A percentile compares a stretch with the other conserved stretches of the same genome.
Conservation (phyloP, 2,113 vertebrate species). For the Cairina moschata region DNA sequence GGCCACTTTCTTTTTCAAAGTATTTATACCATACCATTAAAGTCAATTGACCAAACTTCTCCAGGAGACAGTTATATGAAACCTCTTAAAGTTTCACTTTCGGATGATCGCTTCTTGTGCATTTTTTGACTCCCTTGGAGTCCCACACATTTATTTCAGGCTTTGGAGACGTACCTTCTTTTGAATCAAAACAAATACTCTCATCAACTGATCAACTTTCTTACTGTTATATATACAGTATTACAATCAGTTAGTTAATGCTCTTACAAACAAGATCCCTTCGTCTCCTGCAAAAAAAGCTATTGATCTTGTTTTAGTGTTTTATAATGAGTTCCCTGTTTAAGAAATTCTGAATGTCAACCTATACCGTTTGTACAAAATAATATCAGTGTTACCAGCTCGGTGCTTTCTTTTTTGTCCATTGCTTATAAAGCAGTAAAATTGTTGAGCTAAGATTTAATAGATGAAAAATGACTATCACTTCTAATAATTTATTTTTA, state of each 20-base stretch:
- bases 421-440: background rate
- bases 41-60: background rate
- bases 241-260: background rate
- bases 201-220: background rate
- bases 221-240: background rate
- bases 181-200: background rate
- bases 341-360: background rate
- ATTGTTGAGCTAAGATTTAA: background rate
- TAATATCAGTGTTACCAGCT: background rate
- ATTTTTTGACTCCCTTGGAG: background rate
- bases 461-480: background rate
- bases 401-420: background rate
- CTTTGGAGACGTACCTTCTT: background rate
- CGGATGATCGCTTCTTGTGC: background rate
- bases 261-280: background rate
- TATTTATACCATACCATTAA: background rate
- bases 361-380: background rate
- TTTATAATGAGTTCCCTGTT: background rate
- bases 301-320: background rate
- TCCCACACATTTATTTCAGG: background rate
- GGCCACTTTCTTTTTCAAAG: background rate
- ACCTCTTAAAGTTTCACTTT: background rate
- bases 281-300: background rate
- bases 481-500: background rate
- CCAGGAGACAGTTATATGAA: accelerated